phyloP scores from a whole-genome alignment of 1,140 invertebrate genomes.

The Drosophila kurseongensis region DNA sequence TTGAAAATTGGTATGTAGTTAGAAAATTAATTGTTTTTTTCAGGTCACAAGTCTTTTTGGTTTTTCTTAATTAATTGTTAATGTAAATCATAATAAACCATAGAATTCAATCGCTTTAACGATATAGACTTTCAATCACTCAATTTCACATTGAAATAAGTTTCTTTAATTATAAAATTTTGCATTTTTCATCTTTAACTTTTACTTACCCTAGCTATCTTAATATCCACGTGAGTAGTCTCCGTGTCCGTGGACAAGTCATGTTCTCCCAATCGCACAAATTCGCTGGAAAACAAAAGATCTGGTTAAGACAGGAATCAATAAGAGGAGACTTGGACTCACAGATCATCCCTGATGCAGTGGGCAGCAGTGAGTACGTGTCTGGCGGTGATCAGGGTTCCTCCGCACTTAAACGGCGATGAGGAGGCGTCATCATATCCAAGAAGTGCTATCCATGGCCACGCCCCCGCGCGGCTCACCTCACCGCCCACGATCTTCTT shows the following conservation, averaged over 20 bases:
- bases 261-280: slow-evolving; percentile 80
- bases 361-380: slow-evolving; percentile 81
- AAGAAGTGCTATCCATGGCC: slow-evolving; percentile 79
- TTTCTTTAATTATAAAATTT: no score
- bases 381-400: slow-evolving; percentile 76
- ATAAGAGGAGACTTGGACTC: slow-evolving; percentile 11
- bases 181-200: no score
- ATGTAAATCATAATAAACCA: no score
- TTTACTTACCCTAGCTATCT: slow-evolving; percentile 42
- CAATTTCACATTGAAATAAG: no score
- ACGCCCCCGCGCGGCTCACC: slow-evolving; percentile 77
- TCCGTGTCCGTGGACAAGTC: slow-evolving; percentile 73
- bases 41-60: no score
- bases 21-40: no score
- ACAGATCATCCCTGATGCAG: slow-evolving; percentile 72
- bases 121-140: no score
- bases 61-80: no score
- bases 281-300: slow-evolving; percentile 28
- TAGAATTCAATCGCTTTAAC: no score
- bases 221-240: slow-evolving; percentile 62
- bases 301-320: background rate
- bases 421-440: slow-evolving; percentile 71
- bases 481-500: slow-evolving; percentile 85
- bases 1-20: no score
- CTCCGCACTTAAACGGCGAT: slow-evolving; percentile 78